Base-by-base conservation (phyloP, 2,113 vertebrate species). In the Hippocampus guttulatus region DNA sequence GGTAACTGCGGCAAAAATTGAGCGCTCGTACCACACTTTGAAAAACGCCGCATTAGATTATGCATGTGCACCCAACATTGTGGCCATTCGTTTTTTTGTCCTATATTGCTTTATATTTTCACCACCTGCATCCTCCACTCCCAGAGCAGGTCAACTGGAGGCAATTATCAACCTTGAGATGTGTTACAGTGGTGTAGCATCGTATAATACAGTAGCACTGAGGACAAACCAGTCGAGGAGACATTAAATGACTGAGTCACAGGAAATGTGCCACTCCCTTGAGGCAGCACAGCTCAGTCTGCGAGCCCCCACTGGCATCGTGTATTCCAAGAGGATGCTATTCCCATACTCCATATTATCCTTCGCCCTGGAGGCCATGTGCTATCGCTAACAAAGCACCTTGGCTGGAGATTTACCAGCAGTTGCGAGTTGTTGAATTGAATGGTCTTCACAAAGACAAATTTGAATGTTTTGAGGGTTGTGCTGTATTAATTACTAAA, bases 241-340 rank as follows among this genome's bases (percentile, higher is more conserved):
- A 79, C 71, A 70, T 84, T 76, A 25, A 77, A 77, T 81, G 81
- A 89, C 70, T 87, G 73, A 75, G 82, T 88, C 73, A 62, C n/a
- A 2, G 77, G 79, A 69, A 83, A 71, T 78, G 70, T 77, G 82
- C 76, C 76, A 74, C 82, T 85, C 77, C 81, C 79, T 73, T 10
- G 23, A 43, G 73, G 83, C 60, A 68, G 54, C 66, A 33, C 27
- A 64, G 82, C 80, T 64, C 66, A 23, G 70, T 70, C 77, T 79
- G 68, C 64, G 30, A 23, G 33, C 33, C 5, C 33, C 33, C 33
- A 38, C 69, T 63, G 55, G 67, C 73, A 75, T 84, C 80, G 73
- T 33, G 74, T 74, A 89, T 84, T 89, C 80, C 65, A 73, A 74
- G 71, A 88, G 87, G 81, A 84, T 75, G 68, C 70, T 25, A 70